Conservation (phyloP, 2,797 vertebrate genomes). For the Buceros bicornis region DNA sequence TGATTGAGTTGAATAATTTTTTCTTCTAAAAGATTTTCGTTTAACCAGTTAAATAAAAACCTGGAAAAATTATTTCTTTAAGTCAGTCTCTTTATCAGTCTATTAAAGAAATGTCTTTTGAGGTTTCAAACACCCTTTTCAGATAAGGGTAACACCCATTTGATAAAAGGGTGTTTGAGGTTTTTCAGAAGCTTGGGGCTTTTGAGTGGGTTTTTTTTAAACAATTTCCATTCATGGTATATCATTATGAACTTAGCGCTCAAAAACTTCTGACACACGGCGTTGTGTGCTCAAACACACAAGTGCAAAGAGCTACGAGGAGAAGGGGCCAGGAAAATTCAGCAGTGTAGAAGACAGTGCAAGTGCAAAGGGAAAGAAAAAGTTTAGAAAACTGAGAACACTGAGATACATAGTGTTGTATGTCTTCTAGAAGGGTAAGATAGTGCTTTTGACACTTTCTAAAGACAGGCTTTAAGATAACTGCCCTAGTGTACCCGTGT, state of each 20-base stretch:
- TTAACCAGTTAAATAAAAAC: background rate
- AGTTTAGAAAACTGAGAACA: background rate
- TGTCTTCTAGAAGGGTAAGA: background rate
- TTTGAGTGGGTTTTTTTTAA: background rate
- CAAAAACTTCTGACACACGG: background rate
- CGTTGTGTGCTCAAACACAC: background rate
- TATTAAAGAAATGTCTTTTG: background rate
- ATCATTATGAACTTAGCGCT: background rate
- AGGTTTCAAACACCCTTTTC: background rate
- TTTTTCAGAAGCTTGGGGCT: background rate
- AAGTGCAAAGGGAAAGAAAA: background rate
- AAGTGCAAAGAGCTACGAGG: background rate
- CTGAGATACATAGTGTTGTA: background rate
- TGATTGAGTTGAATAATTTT: background rate
- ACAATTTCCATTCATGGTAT: background rate
- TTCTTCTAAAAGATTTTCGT: background rate
- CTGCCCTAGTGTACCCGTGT: fast-evolving
- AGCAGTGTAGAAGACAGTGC: background rate
- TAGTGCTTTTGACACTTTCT: background rate
- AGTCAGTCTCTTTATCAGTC: background rate
- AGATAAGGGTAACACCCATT: background rate
- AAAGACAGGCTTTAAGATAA: background rate
- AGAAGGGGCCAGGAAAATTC: background rate
- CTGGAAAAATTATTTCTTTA: background rate
- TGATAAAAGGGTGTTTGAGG: background rate